A percentile compares a stretch with the other conserved stretches of the same genome.
These are phyloP conservation scores for Charina bottae DNA, from an alignment of 2,113 vertebrate genomes.

Conservation along the genomic window DNA sequence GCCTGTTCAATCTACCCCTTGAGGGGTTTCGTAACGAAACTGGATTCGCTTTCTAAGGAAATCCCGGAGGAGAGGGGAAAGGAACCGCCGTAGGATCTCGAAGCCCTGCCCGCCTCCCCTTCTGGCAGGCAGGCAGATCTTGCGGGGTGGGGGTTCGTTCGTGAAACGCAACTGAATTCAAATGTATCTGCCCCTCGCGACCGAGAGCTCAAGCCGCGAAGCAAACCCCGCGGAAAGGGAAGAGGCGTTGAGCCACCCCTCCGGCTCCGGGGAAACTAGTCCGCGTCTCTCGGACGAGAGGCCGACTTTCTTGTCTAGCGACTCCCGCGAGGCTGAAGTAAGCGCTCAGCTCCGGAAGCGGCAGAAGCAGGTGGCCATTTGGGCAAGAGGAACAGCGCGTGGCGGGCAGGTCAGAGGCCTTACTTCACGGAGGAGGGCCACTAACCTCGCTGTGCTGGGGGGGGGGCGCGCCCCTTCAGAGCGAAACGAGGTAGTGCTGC, in stretches of 20 bases:
- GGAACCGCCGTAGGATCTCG: background rate
- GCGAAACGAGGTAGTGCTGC: background rate
- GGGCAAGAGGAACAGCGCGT: background rate
- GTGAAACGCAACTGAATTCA: background rate
- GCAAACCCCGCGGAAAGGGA: background rate
- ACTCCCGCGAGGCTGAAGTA: background rate
- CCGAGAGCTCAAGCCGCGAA: background rate
- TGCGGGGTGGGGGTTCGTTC: background rate
- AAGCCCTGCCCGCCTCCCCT: background rate
- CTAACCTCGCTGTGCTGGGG: background rate
- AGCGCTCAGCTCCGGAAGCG: background rate
- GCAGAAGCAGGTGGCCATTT: background rate
- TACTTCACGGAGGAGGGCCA: background rate
- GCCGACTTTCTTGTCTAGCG: background rate
- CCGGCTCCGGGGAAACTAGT: background rate
- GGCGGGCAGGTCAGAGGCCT: background rate
- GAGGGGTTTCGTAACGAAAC: background rate
- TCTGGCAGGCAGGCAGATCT: background rate
- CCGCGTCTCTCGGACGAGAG: background rate
- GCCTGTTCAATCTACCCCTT: background rate
- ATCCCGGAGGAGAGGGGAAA: background rate
- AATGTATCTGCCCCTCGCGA: background rate
- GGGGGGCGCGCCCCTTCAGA: background rate
- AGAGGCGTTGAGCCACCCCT: background rate
- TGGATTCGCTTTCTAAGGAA: background rate